Conservation (phyloP, 2,888 invertebrate species). For the Erannis defoliaria region DNA sequence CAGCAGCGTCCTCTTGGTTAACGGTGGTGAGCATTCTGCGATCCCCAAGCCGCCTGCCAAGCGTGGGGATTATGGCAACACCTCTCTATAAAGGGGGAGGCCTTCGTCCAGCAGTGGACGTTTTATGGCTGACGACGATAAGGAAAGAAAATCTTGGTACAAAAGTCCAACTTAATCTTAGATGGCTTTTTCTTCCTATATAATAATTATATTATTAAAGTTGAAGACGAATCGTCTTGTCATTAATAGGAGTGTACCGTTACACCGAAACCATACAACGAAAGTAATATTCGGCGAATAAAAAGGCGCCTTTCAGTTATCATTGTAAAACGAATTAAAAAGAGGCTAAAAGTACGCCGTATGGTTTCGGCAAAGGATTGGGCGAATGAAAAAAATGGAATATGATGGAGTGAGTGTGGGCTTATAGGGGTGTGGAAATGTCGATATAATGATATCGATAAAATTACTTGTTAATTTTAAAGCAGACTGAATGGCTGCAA, state of each 20-base stretch:
- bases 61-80: too few relatives aligned
- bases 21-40: too few relatives aligned
- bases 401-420: slow-evolving; percentile 62
- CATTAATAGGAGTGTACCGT: slow-evolving; percentile 41
- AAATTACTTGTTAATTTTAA: too few relatives aligned
- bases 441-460: slow-evolving; percentile 18
- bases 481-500: too few relatives aligned
- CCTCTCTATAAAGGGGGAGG: too few relatives aligned
- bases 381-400: slow-evolving; percentile 78
- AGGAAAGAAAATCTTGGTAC: too few relatives aligned
- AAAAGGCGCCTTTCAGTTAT: slow-evolving; percentile 67
- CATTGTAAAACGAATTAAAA: slow-evolving; percentile 83
- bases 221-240: background rate
- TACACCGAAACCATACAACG: slow-evolving; percentile 62
- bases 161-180: too few relatives aligned
- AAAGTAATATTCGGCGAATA: slow-evolving; percentile 71
- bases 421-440: slow-evolving; percentile 48
- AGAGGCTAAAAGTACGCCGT: slow-evolving; percentile 65
- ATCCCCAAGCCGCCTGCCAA: too few relatives aligned
- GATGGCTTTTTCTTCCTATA: background rate
- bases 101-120: too few relatives aligned
- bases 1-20: too few relatives aligned
- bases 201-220: too few relatives aligned
- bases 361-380: slow-evolving; percentile 85
- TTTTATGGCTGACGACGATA: too few relatives aligned